Evolutionary conservation across 92 coral and sea anemone species (phyloP).

Genomic region (Phymanthus crucifer): DNA sequence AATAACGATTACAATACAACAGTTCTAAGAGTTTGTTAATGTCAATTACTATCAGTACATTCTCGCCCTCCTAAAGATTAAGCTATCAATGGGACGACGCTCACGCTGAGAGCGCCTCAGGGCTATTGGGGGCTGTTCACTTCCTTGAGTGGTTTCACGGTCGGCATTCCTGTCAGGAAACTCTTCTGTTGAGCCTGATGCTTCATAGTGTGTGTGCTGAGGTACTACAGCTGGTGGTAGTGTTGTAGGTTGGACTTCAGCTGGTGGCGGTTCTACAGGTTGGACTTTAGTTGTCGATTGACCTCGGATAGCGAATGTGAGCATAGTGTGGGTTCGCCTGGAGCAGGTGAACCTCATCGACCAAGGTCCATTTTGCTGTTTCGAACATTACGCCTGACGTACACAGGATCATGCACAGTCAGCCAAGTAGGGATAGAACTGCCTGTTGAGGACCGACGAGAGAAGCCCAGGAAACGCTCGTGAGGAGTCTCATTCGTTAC

Average conservation of each 20-base stretch:
- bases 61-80: conserved; percentile 2
- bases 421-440: conserved; percentile 8
- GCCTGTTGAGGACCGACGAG: conserved; percentile 10
- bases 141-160: not conserved
- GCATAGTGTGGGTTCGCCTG: not conserved
- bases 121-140: not conserved
- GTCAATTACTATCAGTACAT: not conserved
- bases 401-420: conserved; percentile 10
- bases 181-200: not conserved
- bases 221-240: not conserved
- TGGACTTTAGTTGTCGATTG: not conserved
- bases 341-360: not conserved
- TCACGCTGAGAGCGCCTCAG: not conserved
- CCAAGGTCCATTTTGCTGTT: too few relatives aligned
- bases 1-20: too few relatives aligned
- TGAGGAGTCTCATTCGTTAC: conserved; percentile 64
- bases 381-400: too few relatives aligned
- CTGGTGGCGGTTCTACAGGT: not conserved
- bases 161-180: not conserved
- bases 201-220: not conserved
- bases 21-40: too few relatives aligned
- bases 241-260: not conserved
- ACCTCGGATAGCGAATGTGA: conserved; percentile 4
- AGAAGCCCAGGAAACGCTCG: conserved; percentile 53
- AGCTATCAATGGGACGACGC: conserved; percentile 2